phyloP scores from a whole-genome alignment of 2,888 invertebrate species.

The Cheilosia variabilis region DNA sequence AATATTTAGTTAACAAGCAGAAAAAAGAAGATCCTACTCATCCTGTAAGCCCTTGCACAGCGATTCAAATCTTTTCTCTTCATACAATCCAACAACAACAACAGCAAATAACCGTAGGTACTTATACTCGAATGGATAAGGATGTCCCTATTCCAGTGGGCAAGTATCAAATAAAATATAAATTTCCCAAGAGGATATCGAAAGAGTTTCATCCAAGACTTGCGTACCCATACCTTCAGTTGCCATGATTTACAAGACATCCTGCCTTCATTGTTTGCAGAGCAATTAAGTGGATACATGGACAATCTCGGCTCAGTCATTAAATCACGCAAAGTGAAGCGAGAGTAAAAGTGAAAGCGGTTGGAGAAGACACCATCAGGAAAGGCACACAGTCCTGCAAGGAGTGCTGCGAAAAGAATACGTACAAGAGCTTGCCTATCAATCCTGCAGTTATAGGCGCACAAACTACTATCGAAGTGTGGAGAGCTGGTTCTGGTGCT shows the following conservation, averaged over 20 bases:
- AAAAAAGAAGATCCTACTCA: neutral
- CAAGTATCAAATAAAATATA: slow-evolving; percentile 43
- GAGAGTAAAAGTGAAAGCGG: slow-evolving; percentile 26
- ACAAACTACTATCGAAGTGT: slow-evolving; percentile 32
- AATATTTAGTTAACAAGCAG: neutral
- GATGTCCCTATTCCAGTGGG: slow-evolving; percentile 6
- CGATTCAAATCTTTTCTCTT: neutral
- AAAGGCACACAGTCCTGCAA: neutral
- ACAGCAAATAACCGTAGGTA: neutral
- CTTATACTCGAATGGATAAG: slow-evolving; percentile 10
- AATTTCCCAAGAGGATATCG: slow-evolving; percentile 60
- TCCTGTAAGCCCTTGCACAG: neutral
- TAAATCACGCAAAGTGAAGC: slow-evolving; percentile 53
- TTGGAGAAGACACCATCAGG: neutral
- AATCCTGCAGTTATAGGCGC: slow-evolving; percentile 11
- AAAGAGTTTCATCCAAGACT: slow-evolving; percentile 22
- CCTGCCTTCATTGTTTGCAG: slow-evolving; percentile 47
- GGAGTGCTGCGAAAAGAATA: neutral
- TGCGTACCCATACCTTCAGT: slow-evolving; percentile 24
- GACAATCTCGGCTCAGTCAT: slow-evolving; percentile 45
- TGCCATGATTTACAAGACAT: slow-evolving; percentile 27
- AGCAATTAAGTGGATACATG: slow-evolving; percentile 65
- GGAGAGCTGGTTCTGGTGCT: neutral
- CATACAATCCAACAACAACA: neutral
- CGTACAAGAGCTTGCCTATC: slow-evolving; percentile 8